phyloP scores from a whole-genome alignment of 2,888 invertebrate species.

The Agonopterix subpropinquella region DNA sequence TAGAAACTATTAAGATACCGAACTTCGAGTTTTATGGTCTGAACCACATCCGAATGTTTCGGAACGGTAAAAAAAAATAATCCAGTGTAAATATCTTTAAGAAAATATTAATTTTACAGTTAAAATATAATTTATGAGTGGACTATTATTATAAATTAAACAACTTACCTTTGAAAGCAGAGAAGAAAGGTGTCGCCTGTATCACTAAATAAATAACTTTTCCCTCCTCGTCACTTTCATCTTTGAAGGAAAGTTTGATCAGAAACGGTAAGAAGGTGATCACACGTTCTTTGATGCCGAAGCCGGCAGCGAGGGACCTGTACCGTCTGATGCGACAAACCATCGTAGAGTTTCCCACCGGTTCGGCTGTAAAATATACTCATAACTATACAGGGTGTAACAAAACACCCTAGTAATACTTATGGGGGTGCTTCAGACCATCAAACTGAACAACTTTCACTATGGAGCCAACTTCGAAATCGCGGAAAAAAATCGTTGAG shows the following conservation, averaged over 20 bases:
- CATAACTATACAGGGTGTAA: background rate
- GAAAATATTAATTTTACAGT: no score
- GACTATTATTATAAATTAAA: no score
- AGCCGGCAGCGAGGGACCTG: slow-evolving; percentile 76
- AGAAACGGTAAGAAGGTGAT: slow-evolving; percentile 83
- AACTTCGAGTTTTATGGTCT: no score
- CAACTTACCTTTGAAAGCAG: slow-evolving; percentile 85
- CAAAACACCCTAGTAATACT: background rate
- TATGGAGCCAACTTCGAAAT: no score
- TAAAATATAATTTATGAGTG: no score
- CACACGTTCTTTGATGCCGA: slow-evolving; percentile 75
- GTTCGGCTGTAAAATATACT: slow-evolving; percentile 18
- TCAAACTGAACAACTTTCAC: no score
- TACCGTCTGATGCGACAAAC: slow-evolving; percentile 78
- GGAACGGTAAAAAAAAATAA: no score
- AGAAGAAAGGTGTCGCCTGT: slow-evolving; percentile 82
- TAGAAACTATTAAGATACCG: no score
- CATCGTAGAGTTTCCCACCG: slow-evolving; percentile 27
- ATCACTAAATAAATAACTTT: slow-evolving; percentile 80
- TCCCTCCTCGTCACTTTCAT: slow-evolving; percentile 66
- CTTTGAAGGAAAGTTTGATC: slow-evolving; percentile 81
- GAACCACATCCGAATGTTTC: no score
- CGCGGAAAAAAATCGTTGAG: no score
- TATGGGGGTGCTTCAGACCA: no score
- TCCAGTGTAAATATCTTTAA: no score